Percentiles rank a stretch among this genome's conserved stretches.
Evolutionary conservation across 2,888 invertebrate genomes (phyloP).

Genomic region (Leucoma salicis): DNA sequence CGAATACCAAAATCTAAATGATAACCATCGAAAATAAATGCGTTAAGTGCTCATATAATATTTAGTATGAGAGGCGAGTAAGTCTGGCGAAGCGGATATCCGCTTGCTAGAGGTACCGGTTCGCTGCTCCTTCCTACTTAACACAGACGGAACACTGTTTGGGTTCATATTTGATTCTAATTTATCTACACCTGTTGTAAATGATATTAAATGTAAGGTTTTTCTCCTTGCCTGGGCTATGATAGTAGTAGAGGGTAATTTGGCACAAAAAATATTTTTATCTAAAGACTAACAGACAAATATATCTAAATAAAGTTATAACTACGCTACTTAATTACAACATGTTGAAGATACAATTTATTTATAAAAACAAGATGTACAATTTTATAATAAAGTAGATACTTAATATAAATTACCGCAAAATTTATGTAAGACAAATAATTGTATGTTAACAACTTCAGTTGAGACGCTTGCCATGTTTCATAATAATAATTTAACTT

Average conservation of each 20-base stretch:
- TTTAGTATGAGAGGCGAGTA: constrained; percentile 55
- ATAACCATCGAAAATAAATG: too few species aligned
- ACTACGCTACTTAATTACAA: too few species aligned
- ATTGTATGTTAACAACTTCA: not conserved
- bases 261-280: too few species aligned
- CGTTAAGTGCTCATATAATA: constrained; percentile 22
- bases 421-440: constrained; percentile 2
- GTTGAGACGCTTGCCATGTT: not conserved
- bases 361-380: not conserved
- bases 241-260: too few species aligned
- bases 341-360: too few species aligned
- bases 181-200: constrained; percentile 11
- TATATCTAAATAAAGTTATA: too few species aligned
- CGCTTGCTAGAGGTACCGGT: constrained; percentile 46
- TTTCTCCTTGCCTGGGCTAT: too few species aligned
- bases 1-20: not conserved
- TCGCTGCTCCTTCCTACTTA: constrained; percentile 15
- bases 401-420: not conserved
- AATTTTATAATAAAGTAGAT: not conserved
- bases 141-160: constrained; percentile 18
- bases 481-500: not conserved
- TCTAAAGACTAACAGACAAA: too few species aligned
- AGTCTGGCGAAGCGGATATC: constrained; percentile 64
- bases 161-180: constrained; percentile 17
- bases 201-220: too few species aligned